Evolutionary conservation across 2,888 invertebrate genomes (phyloP), one percentile per base, ranked within the genome.

Genomic region (Drosophila prostipennis): DNA sequence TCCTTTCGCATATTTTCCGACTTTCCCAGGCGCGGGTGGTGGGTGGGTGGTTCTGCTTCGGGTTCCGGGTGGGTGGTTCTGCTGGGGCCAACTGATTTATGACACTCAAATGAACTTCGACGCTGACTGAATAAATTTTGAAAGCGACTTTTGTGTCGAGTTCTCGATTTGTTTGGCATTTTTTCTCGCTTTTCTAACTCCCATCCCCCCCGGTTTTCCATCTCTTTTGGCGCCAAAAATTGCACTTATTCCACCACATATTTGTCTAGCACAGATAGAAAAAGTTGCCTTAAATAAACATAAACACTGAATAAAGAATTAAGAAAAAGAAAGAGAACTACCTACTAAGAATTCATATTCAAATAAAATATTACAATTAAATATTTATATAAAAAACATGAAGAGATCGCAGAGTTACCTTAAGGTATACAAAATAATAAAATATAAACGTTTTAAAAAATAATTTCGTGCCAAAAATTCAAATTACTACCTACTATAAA

Each of bases 21-120:
- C 69, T 69, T 70, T 49, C 53, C 52, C 52, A 55, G 14, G 51
- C 36, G 37, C 23, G 45, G 29, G 37, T 59, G 61, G 55, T 69
- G 57, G 53, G 45, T 32, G 52, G 57, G 49, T 48, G 63, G 49
- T 19, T 53, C 23, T n/a, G 16, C 42, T 19, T 3, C 7, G 7
- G 49, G 49, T 2, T 23, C 23, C 3, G 23, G n/a, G n/a, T 3
- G 2, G 3, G 3, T 58, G 32, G 3, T 29, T 48, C 55, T 52
- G 49, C 52, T 43, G 60, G 52, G 61, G 60, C 46, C 57, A 68
- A 65, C 78, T 81, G 84, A 84, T 83, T 83, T 84, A 83, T 84
- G 84, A 71, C 82, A 77, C 79, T 80, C 70, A 84, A 84, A 84
- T 84, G 79, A 82, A 81, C 84, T 79, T 79, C 78, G 84, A 82